Evolutionary conservation across 1,140 invertebrate species (phyloP).

Genomic region (Drosophila biarmipes): DNA sequence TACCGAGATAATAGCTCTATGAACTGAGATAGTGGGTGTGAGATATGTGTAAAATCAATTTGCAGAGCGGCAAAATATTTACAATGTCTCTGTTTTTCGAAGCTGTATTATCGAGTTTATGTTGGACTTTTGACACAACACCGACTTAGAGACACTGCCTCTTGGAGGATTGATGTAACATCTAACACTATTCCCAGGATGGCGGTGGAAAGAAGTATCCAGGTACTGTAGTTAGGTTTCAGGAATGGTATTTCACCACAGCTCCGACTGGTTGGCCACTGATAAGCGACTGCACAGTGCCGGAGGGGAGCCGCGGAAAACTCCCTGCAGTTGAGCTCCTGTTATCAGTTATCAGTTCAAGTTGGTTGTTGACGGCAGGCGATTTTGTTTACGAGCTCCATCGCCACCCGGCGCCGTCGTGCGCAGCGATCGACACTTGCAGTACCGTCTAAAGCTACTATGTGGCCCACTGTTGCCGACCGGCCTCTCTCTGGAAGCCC

Average conservation of each 20-base stretch:
- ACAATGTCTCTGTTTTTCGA: too few relatives aligned
- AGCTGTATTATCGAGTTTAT: too few relatives aligned
- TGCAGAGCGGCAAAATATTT: too few relatives aligned
- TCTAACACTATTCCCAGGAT: too few relatives aligned
- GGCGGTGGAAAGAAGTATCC: too few relatives aligned
- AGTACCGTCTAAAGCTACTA: constrained; percentile 3
- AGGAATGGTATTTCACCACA: constrained; percentile 31
- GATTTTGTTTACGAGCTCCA: constrained; percentile 21
- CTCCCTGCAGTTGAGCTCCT: not conserved
- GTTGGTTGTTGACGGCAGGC: constrained; percentile 14
- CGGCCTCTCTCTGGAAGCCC: constrained; percentile 1
- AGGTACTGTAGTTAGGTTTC: not conserved
- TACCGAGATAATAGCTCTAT: too few relatives aligned
- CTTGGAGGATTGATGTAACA: too few relatives aligned
- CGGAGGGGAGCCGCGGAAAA: not conserved
- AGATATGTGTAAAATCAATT: too few relatives aligned
- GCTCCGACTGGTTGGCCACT: not conserved
- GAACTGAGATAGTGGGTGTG: too few relatives aligned
- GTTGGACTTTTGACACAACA: too few relatives aligned
- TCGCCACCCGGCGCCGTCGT: constrained; percentile 1
- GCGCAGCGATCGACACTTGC: constrained; percentile 14
- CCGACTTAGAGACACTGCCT: too few relatives aligned
- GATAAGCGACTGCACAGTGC: constrained; percentile 13
- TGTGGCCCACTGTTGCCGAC: constrained; percentile 33
- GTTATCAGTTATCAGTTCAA: constrained; percentile 21